These are phyloP conservation scores for Pelmatolapia mariae DNA, from an alignment of 2,113 vertebrate species.

Conservation along the genomic window DNA sequence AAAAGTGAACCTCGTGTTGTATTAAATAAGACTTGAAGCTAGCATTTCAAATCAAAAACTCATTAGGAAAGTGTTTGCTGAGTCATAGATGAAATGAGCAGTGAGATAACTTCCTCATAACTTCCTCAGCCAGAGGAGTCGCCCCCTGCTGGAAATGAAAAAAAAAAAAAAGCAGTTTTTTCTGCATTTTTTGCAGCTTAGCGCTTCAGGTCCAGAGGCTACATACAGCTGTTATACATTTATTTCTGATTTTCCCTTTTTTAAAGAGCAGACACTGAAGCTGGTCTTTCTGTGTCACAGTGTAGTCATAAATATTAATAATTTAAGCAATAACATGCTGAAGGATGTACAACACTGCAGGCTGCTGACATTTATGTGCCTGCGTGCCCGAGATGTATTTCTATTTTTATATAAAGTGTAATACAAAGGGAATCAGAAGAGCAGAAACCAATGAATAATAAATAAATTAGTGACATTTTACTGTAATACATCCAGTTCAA, in stretches of 20 bases:
- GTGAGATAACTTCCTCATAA: too few relatives aligned
- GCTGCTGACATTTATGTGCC: fast-evolving
- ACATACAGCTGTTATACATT: background rate
- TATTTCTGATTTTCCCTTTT: background rate
- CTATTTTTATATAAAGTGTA: background rate
- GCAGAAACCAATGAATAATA: background rate
- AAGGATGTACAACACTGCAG: background rate
- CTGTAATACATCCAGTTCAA: background rate
- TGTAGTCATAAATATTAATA: background rate
- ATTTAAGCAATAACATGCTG: background rate
- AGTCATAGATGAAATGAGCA: background rate
- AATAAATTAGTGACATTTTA: background rate
- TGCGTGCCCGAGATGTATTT: background rate
- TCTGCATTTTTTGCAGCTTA: fast-evolving
- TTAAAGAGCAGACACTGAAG: background rate
- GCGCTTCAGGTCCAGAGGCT: fast-evolving
- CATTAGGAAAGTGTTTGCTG: background rate
- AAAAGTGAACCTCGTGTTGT: background rate
- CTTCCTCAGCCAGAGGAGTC: background rate
- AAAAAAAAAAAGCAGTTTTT: fast-evolving
- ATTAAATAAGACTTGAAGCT: background rate
- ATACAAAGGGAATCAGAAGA: background rate
- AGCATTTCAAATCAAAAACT: background rate
- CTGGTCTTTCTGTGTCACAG: background rate
- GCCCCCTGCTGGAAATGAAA: background rate